phyloP scores from a whole-genome alignment of 1,140 invertebrate genomes.

The Armadillidium nasatum region DNA sequence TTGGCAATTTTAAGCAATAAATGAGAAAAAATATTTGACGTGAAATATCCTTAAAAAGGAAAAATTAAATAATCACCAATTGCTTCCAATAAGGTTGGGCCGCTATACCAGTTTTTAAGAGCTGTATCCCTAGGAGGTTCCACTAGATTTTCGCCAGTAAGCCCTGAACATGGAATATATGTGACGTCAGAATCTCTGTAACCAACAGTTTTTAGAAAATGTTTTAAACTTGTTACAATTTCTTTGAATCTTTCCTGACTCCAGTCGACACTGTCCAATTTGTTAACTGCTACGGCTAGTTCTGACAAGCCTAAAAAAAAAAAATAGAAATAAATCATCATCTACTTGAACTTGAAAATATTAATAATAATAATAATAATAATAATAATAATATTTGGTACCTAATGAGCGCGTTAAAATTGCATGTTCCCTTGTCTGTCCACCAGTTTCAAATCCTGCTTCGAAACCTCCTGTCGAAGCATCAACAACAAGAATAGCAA shows the following conservation, averaged over 20 bases:
- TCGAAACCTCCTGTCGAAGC: slow-evolving; percentile 93
- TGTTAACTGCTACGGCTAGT: slow-evolving; percentile 77
- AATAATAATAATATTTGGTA: slow-evolving; percentile 41
- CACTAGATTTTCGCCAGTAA: slow-evolving; percentile 87
- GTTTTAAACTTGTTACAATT: slow-evolving; percentile 74
- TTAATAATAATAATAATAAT: no score
- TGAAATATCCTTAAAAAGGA: not conserved
- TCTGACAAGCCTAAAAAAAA: slow-evolving; percentile 66
- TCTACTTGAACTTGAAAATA: no score
- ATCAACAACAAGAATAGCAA: slow-evolving; percentile 92
- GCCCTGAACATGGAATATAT: slow-evolving; percentile 92
- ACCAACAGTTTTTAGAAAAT: slow-evolving; percentile 92
- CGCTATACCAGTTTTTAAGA: slow-evolving; percentile 77
- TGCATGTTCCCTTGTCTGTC: slow-evolving; percentile 96
- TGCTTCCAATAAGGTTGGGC: slow-evolving; percentile 72
- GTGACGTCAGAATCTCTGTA: slow-evolving; percentile 81
- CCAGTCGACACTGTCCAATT: slow-evolving; percentile 77
- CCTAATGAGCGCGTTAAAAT: slow-evolving; percentile 86
- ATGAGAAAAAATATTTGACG: slow-evolving; percentile 37
- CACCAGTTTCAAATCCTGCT: slow-evolving; percentile 94
- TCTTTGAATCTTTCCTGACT: slow-evolving; percentile 75
- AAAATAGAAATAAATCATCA: no score
- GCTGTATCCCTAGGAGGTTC: slow-evolving; percentile 62
- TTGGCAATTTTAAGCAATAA: not conserved
- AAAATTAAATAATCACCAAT: slow-evolving; percentile 59